A percentile compares a stretch with the other conserved stretches of the same genome.
These are phyloP conservation scores for Philhelius pedissequus DNA, from an alignment of 2,888 invertebrate genomes.

Conservation along the genomic window DNA sequence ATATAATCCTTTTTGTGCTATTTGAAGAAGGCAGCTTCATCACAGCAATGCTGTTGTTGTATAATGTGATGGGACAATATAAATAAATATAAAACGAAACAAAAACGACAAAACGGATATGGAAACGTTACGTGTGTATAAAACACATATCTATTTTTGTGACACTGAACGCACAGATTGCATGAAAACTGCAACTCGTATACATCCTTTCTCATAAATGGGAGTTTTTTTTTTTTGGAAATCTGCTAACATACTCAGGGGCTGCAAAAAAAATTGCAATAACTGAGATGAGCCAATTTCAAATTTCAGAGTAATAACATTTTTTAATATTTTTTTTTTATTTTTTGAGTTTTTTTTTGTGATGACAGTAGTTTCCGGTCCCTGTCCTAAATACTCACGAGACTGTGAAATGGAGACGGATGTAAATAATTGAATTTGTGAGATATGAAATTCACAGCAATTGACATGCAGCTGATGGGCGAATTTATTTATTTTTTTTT, in stretches of 20 bases:
- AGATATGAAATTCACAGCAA: slow-evolving; percentile 49
- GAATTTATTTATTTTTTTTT: neutral
- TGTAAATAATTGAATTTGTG: slow-evolving; percentile 36
- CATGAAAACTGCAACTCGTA: slow-evolving; percentile 16
- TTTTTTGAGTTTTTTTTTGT: neutral
- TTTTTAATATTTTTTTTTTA: slow-evolving; percentile 17
- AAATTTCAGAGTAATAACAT: slow-evolving; percentile 54
- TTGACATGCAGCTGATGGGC: slow-evolving; percentile 37
- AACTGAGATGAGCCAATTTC: slow-evolving; percentile 49
- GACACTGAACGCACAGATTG: slow-evolving; percentile 38
- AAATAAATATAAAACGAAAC: neutral
- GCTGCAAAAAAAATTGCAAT: neutral
- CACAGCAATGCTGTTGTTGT: slow-evolving; percentile 18
- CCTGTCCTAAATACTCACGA: neutral
- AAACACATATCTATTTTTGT: neutral
- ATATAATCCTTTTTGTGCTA: neutral
- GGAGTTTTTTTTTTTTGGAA: neutral
- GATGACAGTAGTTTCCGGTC: slow-evolving; percentile 45
- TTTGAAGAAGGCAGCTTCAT: slow-evolving; percentile 15
- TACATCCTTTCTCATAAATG: neutral
- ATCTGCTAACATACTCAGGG: neutral
- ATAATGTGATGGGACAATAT: neutral
- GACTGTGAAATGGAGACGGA: slow-evolving; percentile 28
- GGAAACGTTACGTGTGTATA: neutral
- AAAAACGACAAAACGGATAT: slow-evolving; percentile 2